Base-by-base conservation (phyloP, 2,888 invertebrate species). In the Yponomeuta plumbellus region DNA sequence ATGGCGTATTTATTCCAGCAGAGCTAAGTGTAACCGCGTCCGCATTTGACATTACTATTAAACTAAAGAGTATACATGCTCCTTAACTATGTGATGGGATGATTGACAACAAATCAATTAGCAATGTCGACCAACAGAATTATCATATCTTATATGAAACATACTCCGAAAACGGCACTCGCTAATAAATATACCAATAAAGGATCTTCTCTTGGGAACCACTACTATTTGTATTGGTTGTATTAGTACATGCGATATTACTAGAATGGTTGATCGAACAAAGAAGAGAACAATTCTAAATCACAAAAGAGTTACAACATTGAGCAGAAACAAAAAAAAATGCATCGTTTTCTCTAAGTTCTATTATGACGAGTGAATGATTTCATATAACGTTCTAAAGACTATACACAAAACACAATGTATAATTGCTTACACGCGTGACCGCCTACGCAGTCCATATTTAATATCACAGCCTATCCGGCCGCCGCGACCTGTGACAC, bases 381-480 rank as follows among this genome's bases (percentile, higher is more conserved):
- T 17, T 34, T 34, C 34, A 34, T 34, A 34, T 34, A 34, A 52
- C 44, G 4, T 52, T 52, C 17, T 52, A 52, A 52, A 58, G n/a
- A 58, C 58, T n/a, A 20, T n/a, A 4, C 11, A 26, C 61, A 34
- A 61, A 61, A 61, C n/a, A 61, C 8, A 22, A 61, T 61, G 26
- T 61, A 26, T 61, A 26, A 23, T 34, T 34, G 26, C 61, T 26
- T n/a, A 61, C 26, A 26, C 23, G 23, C 34, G 11, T 26, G 61
- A 8, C 34, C 26, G 61, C 61, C 17, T 17, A 26, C 17, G 22
- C n/a, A 22, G n/a, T 44, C 44, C 44, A 44, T 40, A 66, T 58
- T 22, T 57, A 66, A 57, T 86, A 88, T 88, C 88, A 88, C 88
- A 89, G 88, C 86, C 87, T 83, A 83, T 76, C 79, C 74, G 78